Base-by-base conservation (phyloP, 2,888 invertebrate genomes). In the Acanthococcus lagerstroemiae region DNA sequence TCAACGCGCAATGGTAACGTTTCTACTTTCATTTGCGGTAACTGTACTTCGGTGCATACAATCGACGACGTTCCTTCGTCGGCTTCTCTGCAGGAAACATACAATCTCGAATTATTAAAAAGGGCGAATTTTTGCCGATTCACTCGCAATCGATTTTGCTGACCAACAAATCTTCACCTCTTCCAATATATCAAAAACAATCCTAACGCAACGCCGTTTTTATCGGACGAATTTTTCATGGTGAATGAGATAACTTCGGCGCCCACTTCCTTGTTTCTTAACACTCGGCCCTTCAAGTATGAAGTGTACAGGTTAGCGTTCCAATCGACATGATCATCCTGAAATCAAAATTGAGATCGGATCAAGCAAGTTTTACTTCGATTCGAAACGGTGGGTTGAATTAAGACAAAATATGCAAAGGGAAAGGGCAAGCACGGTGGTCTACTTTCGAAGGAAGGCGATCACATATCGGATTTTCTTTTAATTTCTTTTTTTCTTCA, bases 21-120 rank as follows among this genome's bases (percentile, higher is more conserved):
- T 21, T 69, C 71, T 4, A 72, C 71, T 72, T 79, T 79, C 69
- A 87, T 76, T 54, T 80, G 80, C 54, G 86, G 84, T 73, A 82
- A 79, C 71, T 84, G 78, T 72, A 87, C 84, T 30, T 80, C 72
- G 68, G 87, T 80, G 60, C 57, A 66, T 5, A 44, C 44, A 24
- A 48, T 30, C 2, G 50, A 22, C 15, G 26, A 45, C 9, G 22
- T 24, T 44, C 27, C 30, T 21, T 26, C 50, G n/a, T 56, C 26
- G 37, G 56, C 48, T 26, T 66, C 66, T 27, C 66, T 66, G 21
- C 3, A 57, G n/a, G n/a, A n/a, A n/a, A n/a, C n/a, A n/a, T n/a
- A n/a, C n/a, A n/a, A n/a, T n/a, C n/a, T n/a, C n/a, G n/a, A n/a
- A n/a, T n/a, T n/a, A n/a, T n/a, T n/a, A n/a, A n/a, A n/a, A n/a